Evolutionary conservation across 2,797 vertebrate genomes (phyloP).

Genomic region (Natrix natrix): DNA sequence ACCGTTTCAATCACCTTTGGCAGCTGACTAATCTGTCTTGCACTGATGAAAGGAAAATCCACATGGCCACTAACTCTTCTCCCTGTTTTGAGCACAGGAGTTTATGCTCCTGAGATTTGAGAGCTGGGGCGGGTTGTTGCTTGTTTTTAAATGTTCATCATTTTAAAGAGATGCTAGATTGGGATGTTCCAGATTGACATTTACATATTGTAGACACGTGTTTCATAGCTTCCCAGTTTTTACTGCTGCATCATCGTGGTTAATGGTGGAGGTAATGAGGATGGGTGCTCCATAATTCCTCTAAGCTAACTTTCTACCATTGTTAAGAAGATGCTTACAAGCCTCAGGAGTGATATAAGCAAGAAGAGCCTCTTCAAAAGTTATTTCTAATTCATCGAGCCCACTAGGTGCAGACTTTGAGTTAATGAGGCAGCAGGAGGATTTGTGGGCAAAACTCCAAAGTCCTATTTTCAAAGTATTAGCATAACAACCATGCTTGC

Average conservation of each 20-base stretch:
- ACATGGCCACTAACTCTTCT: no score
- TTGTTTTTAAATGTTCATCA: not conserved
- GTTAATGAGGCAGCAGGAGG: not conserved
- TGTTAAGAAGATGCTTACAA: not conserved
- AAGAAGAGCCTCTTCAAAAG: not conserved
- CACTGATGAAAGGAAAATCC: not conserved
- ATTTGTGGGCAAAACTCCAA: not conserved
- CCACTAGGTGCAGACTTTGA: not conserved
- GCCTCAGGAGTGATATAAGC: not conserved
- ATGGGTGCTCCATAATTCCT: not conserved
- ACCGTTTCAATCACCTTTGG: not conserved
- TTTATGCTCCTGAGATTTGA: not conserved
- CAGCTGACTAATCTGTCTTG: not conserved
- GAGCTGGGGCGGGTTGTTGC: not conserved
- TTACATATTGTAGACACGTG: not conserved
- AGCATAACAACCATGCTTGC: not conserved
- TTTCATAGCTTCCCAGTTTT: not conserved
- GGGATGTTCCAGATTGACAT: not conserved
- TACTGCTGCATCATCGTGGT: not conserved
- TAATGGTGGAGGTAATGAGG: not conserved
- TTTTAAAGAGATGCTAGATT: not conserved
- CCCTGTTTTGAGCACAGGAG: not conserved
- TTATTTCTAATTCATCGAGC: not conserved
- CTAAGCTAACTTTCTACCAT: not conserved
- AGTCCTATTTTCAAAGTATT: not conserved